Evolutionary conservation across 2,797 vertebrate genomes (phyloP).

Genomic region (Catharus ustulatus): DNA sequence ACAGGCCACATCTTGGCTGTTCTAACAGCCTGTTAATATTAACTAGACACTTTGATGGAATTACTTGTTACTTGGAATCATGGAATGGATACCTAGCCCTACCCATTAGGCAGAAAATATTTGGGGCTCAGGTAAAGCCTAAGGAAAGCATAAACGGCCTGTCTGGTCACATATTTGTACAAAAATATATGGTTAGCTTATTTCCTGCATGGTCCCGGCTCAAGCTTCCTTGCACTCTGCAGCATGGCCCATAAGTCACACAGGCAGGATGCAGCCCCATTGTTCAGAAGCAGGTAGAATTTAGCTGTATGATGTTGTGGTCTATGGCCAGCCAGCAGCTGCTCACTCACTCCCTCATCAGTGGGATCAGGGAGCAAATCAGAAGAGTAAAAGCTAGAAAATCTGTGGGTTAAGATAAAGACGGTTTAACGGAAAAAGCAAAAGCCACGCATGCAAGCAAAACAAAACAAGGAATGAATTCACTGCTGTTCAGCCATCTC

Average conservation of each 20-base stretch:
- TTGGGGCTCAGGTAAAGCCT: neutral
- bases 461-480: neutral
- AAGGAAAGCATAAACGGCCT: neutral
- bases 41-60: neutral
- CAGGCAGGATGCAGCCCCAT: neutral
- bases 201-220: neutral
- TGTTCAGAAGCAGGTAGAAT: neutral
- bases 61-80: neutral
- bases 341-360: neutral
- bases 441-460: neutral
- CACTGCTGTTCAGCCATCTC: neutral
- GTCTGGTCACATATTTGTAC: neutral
- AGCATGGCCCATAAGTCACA: fast-evolving
- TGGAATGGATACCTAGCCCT: neutral
- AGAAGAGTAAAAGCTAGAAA: neutral
- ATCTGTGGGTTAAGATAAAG: neutral
- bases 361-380: neutral
- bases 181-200: neutral
- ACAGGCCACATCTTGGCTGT: neutral
- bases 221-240: neutral
- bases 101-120: neutral
- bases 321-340: neutral
- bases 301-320: neutral
- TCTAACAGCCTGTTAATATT: neutral
- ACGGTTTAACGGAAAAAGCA: neutral